Conservation (phyloP, 2,888 invertebrate species). For the Mantis religiosa region DNA sequence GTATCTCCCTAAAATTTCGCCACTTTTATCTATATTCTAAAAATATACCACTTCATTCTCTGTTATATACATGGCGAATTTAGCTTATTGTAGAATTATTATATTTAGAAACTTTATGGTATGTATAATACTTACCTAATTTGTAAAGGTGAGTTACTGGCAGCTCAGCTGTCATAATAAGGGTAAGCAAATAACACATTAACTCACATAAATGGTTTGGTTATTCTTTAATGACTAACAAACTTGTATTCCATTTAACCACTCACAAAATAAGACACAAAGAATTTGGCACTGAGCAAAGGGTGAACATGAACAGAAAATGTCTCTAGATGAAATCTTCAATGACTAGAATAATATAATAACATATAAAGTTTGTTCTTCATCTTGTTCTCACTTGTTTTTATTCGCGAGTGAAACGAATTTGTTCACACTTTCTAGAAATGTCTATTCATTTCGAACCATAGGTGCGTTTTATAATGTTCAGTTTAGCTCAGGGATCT, state of each 20-base stretch:
- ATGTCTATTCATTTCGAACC: not conserved
- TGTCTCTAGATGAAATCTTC: not conserved
- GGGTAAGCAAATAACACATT: not conserved
- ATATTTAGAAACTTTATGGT: no score
- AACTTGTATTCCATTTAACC: not conserved
- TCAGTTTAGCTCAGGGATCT: not conserved
- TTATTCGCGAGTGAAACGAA: not conserved
- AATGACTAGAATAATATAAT: not conserved
- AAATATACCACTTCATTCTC: no score
- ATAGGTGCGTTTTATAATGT: not conserved
- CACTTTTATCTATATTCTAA: no score
- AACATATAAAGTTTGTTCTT: not conserved
- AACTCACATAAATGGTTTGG: not conserved
- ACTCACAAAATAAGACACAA: not conserved
- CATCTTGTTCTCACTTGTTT: not conserved
- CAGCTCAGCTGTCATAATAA: not conserved
- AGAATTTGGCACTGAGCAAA: not conserved
- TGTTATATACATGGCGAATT: no score
- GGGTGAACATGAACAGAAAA: not conserved
- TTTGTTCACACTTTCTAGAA: not conserved
- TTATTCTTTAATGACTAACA: not conserved
- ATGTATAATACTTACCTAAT: no score
- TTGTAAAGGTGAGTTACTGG: no score
- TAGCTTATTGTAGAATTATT: no score
- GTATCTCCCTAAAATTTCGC: no score